Conservation (phyloP, 2,797 vertebrate species). For the Coregonus suidteri region DNA sequence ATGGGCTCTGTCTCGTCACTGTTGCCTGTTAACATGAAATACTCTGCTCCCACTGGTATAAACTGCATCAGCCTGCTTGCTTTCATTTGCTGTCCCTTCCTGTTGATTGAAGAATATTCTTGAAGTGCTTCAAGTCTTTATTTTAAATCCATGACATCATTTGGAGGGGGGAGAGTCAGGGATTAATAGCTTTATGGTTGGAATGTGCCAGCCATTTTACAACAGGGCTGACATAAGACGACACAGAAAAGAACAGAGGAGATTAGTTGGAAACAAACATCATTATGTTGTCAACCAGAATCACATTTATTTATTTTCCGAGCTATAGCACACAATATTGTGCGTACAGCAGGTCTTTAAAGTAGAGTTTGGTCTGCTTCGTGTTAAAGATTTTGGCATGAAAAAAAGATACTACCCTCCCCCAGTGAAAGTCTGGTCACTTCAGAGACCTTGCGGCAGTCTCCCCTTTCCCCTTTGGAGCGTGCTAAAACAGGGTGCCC, state of each 20-base stretch:
- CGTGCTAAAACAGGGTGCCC: constrained; percentile 47
- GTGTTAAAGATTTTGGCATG: too few relatives aligned
- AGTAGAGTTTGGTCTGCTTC: too few relatives aligned
- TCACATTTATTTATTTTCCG: too few relatives aligned
- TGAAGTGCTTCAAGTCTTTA: constrained; percentile 12
- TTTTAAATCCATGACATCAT: constrained; percentile 29
- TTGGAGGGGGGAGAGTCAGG: constrained; percentile 7
- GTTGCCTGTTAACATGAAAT: constrained; percentile 20
- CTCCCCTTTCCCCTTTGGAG: constrained; percentile 25
- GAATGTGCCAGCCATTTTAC: neutral
- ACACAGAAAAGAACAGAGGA: neutral
- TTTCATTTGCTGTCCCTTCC: constrained; percentile 36
- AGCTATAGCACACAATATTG: too few relatives aligned
- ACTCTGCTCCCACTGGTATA: constrained; percentile 25
- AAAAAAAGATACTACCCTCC: neutral
- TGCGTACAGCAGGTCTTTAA: too few relatives aligned
- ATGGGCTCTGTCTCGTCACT: too few relatives aligned
- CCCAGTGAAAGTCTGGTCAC: constrained; percentile 11
- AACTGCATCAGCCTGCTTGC: neutral
- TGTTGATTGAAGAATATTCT: constrained; percentile 36
- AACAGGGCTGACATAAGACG: neutral
- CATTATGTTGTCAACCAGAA: too few relatives aligned
- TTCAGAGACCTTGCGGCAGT: neutral
- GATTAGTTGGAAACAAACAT: too few relatives aligned
- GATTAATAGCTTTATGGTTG: neutral